A percentile compares a stretch with the other conserved stretches of the same genome.
Evolutionary conservation across 2,888 invertebrate genomes (phyloP).

Genomic region (Meiosimyza platycephala): DNA sequence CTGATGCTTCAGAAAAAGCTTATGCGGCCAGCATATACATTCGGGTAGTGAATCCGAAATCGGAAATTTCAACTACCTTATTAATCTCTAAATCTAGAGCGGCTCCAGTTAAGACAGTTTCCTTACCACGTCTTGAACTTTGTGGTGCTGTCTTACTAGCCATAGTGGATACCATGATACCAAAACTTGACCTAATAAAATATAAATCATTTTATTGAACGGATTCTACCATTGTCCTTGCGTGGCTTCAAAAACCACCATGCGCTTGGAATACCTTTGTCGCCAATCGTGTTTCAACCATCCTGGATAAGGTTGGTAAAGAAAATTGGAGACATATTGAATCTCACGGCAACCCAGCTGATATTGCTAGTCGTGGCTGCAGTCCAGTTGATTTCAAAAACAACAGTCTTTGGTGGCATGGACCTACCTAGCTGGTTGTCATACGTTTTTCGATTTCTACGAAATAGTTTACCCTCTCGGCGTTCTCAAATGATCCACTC

Average conservation of each 20-base stretch:
- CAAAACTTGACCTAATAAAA: background rate
- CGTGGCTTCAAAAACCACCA: background rate
- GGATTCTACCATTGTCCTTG: slow-evolving; percentile 9
- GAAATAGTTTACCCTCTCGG: too few relatives aligned
- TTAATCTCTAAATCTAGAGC: background rate
- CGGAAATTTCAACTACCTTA: background rate
- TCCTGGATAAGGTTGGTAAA: slow-evolving; percentile 3
- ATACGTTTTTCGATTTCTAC: too few relatives aligned
- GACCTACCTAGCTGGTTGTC: too few relatives aligned
- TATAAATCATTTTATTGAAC: slow-evolving; percentile 7
- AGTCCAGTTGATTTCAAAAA: too few relatives aligned
- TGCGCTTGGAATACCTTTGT: slow-evolving; percentile 31
- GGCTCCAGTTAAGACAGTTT: slow-evolving; percentile 8
- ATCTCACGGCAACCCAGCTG: too few relatives aligned
- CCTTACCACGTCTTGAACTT: slow-evolving; percentile 27
- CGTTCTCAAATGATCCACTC: too few relatives aligned
- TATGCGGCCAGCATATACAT: slow-evolving; percentile 21
- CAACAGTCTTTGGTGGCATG: too few relatives aligned
- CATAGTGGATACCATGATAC: background rate
- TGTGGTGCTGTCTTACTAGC: slow-evolving; percentile 25
- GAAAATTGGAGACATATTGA: too few relatives aligned
- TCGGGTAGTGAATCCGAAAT: background rate
- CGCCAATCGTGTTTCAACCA: slow-evolving; percentile 26
- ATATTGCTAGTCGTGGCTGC: too few relatives aligned
- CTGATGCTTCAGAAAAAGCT: slow-evolving; percentile 29